A percentile compares a stretch with the other conserved stretches of the same genome.
These are phyloP conservation scores for Zingel zingel DNA, from an alignment of 2,113 vertebrate species.

Conservation along the genomic window DNA sequence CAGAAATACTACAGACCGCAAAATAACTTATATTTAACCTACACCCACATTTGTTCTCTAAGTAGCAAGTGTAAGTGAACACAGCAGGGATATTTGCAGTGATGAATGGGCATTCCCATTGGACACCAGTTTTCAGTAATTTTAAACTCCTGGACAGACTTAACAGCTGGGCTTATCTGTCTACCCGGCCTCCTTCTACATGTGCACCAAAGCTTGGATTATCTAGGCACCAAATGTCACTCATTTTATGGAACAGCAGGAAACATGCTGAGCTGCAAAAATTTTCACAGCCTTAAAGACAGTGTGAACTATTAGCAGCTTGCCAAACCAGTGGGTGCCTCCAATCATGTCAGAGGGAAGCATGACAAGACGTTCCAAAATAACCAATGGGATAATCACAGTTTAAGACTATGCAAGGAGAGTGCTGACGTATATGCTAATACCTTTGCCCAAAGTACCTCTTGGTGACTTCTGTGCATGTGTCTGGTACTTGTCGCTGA, in stretches of 20 bases:
- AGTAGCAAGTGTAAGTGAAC: conserved; percentile 54
- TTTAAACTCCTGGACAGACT: conserved; percentile 78
- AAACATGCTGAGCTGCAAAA: conserved; percentile 74
- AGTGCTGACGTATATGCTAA: conserved; percentile 67
- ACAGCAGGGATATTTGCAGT: conserved; percentile 63
- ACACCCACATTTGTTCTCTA: conserved; percentile 68
- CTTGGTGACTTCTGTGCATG: conserved; percentile 59
- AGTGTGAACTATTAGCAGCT: conserved; percentile 69
- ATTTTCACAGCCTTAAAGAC: conserved; percentile 33
- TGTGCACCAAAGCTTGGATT: conserved; percentile 68
- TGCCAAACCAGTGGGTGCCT: conserved; percentile 46
- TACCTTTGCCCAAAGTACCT: conserved; percentile 53
- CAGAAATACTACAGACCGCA: conserved; percentile 47
- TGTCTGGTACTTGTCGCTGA: conserved; percentile 68
- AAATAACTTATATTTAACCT: conserved; percentile 69
- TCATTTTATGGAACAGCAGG: conserved; percentile 71
- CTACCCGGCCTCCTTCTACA: conserved; percentile 47
- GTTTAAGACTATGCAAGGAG: conserved; percentile 64
- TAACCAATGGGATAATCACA: conserved; percentile 72
- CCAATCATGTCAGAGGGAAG: conserved; percentile 61
- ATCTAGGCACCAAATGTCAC: conserved; percentile 55
- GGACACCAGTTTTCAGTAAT: conserved; percentile 74
- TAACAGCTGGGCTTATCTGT: conserved; percentile 81
- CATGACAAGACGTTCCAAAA: conserved; percentile 78
- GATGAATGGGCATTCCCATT: conserved; percentile 73